Conservation (phyloP, 2,888 invertebrate genomes). For the Cabera pusaria region DNA sequence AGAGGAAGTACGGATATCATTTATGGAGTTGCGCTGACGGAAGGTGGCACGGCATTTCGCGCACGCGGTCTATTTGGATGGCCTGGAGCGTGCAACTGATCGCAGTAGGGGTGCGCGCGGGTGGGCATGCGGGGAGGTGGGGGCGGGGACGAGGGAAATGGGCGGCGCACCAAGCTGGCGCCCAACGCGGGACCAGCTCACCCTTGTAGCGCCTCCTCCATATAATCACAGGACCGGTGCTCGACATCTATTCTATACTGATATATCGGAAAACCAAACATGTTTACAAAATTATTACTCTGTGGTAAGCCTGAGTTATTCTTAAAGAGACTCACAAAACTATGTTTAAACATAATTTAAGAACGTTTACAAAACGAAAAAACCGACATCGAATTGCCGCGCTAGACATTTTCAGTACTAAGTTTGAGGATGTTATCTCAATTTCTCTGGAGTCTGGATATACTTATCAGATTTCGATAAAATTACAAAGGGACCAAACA, state of each 20-base stretch:
- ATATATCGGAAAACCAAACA: slow-evolving; percentile 42
- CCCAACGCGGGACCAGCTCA: slow-evolving; percentile 56
- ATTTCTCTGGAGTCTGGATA: too few relatives aligned
- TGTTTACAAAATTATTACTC: slow-evolving; percentile 25
- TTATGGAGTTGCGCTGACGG: slow-evolving; percentile 69
- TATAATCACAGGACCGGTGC: slow-evolving; percentile 72
- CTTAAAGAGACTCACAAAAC: too few relatives aligned
- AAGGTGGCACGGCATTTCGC: slow-evolving; percentile 70
- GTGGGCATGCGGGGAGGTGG: slow-evolving; percentile 32
- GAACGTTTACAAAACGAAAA: too few relatives aligned
- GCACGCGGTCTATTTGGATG: slow-evolving; percentile 64
- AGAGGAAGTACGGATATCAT: slow-evolving; percentile 68
- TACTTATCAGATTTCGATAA: too few relatives aligned
- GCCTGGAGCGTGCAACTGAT: slow-evolving; percentile 71
- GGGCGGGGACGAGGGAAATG: slow-evolving; percentile 42
- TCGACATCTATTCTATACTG: slow-evolving; percentile 58
- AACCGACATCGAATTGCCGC: too few relatives aligned
- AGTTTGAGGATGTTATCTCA: too few relatives aligned
- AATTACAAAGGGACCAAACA: too few relatives aligned
- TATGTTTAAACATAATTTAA: too few relatives aligned
- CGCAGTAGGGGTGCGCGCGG: slow-evolving; percentile 34
- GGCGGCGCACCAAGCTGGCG: slow-evolving; percentile 55
- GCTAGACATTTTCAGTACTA: too few relatives aligned
- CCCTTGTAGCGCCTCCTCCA: slow-evolving; percentile 55
- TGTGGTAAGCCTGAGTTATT: too few relatives aligned